Conservation (phyloP, 2,797 vertebrate species). For the Danio aesculapii region DNA sequence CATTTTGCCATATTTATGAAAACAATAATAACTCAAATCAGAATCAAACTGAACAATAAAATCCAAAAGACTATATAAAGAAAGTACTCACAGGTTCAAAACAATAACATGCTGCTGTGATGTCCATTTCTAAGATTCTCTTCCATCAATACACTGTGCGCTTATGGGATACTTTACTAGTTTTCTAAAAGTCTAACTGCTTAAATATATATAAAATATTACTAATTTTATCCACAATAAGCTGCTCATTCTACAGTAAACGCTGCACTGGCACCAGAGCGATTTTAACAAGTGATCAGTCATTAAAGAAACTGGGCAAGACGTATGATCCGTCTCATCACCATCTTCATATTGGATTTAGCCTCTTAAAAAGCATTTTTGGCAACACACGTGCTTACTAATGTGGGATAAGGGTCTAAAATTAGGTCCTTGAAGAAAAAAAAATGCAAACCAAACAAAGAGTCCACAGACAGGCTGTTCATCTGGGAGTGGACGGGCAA, state of each 20-base stretch:
- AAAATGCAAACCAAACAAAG: constrained; percentile 8
- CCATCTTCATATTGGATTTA: constrained; percentile 59
- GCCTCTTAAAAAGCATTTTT: constrained; percentile 47
- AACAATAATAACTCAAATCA: neutral
- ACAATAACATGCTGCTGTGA: no score
- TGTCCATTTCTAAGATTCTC: no score
- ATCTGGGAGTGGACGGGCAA: constrained; percentile 23
- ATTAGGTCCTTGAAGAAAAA: constrained; percentile 47
- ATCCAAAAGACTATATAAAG: no score
- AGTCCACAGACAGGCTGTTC: constrained; percentile 53
- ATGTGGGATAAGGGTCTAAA: constrained; percentile 50
- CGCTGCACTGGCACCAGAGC: neutral
- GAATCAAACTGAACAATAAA: no score
- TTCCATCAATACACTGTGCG: no score
- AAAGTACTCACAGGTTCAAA: no score
- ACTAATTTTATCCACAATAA: neutral
- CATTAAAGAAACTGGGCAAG: neutral
- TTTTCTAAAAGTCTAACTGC: no score
- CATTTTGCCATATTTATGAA: neutral
- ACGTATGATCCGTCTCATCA: neutral
- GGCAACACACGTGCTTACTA: constrained; percentile 46
- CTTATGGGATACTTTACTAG: no score
- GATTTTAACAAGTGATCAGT: neutral
- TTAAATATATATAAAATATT: no score
- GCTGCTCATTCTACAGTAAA: neutral